phyloP scores from a whole-genome alignment of 2,797 vertebrate species.

The Myotis pilosus region DNA sequence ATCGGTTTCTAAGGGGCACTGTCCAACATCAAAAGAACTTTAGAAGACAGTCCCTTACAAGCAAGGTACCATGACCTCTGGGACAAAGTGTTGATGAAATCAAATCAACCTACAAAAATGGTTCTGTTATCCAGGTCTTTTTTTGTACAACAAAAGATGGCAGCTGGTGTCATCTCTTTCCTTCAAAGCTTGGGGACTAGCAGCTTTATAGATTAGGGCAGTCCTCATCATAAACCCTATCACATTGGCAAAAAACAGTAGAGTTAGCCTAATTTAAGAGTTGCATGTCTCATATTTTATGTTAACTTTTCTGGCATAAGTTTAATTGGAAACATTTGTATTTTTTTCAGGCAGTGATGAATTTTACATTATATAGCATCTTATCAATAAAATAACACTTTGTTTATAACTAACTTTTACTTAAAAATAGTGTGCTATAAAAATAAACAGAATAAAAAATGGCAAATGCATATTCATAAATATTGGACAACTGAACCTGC shows the following conservation, averaged over 20 bases:
- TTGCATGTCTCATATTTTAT: neutral
- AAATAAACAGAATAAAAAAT: neutral
- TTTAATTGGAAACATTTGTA: neutral
- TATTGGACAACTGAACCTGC: neutral
- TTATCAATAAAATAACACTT: neutral
- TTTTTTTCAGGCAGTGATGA: neutral
- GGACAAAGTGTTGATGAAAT: neutral
- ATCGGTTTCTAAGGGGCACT: neutral
- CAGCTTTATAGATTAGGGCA: neutral
- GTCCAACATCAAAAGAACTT: neutral
- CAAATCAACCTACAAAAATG: neutral
- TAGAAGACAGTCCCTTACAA: neutral
- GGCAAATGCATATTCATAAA: neutral
- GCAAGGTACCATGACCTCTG: neutral
- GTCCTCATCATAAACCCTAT: neutral
- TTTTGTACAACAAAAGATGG: neutral
- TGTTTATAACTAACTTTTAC: neutral
- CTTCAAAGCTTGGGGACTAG: neutral
- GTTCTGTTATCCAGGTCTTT: neutral
- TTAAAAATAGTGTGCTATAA: neutral
- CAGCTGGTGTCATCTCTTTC: neutral
- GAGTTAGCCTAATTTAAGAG: neutral
- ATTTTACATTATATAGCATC: neutral
- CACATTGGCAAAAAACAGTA: neutral
- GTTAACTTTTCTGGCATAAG: neutral